phyloP scores from a whole-genome alignment of 2,113 vertebrate species.

The Motacilla tschutschensis region DNA sequence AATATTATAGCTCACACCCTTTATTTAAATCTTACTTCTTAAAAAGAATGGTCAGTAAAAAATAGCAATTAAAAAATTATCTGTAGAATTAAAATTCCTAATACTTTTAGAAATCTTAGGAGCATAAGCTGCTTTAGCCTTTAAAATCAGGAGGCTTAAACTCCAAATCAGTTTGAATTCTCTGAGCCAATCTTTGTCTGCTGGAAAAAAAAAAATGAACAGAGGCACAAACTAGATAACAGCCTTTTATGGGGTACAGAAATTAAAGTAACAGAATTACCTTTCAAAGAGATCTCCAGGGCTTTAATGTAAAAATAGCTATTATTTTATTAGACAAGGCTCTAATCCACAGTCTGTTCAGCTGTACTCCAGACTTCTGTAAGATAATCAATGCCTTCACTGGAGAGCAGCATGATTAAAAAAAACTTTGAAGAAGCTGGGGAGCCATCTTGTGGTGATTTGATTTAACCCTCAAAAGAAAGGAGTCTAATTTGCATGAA shows the following conservation, averaged over 20 bases:
- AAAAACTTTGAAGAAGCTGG: constrained; percentile 13
- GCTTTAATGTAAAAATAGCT: constrained; percentile 73
- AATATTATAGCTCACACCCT: background rate
- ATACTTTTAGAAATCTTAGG: constrained; percentile 17
- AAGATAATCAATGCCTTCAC: constrained; percentile 63
- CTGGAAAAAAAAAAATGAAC: constrained; percentile 8
- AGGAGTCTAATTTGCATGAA: background rate
- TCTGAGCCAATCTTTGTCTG: constrained; percentile 45
- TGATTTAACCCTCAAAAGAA: background rate
- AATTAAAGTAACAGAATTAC: constrained; percentile 72
- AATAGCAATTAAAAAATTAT: background rate
- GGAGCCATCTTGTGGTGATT: constrained; percentile 64
- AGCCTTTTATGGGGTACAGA: constrained; percentile 64
- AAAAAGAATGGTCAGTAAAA: background rate
- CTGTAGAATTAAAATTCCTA: constrained; percentile 7
- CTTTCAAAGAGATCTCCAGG: constrained; percentile 65
- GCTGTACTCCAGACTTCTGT: constrained; percentile 52
- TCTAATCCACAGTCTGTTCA: constrained; percentile 64
- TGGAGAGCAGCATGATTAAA: constrained; percentile 15
- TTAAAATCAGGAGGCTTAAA: constrained; percentile 59
- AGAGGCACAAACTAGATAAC: constrained; percentile 66
- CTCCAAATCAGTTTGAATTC: constrained; percentile 63
- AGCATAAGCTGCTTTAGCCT: constrained; percentile 53
- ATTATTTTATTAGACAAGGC: constrained; percentile 71
- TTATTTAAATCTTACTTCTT: background rate